Conservation (phyloP, 2,797 vertebrate genomes). For the Florisuga fusca region DNA sequence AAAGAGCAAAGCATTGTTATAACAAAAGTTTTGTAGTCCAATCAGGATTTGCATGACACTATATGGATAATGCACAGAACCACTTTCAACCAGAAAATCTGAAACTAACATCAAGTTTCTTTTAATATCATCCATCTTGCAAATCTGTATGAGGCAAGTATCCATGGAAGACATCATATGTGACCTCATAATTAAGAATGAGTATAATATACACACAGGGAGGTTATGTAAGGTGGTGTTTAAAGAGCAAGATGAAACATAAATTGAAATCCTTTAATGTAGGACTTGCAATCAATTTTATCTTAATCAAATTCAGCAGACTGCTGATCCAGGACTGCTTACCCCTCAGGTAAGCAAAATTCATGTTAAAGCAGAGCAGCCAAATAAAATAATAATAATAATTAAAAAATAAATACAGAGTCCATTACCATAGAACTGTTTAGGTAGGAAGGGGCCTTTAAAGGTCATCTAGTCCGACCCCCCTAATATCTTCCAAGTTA, state of each 20-base stretch:
- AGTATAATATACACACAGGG: neutral
- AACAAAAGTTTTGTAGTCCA: neutral
- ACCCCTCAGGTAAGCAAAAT: neutral
- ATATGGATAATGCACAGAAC: neutral
- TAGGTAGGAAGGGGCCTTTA: too few species aligned
- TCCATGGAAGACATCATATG: neutral
- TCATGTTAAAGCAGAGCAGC: neutral
- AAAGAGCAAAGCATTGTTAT: neutral
- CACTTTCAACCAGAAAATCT: neutral
- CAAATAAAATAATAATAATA: neutral
- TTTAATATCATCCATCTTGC: neutral
- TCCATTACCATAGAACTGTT: too few species aligned
- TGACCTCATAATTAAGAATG: neutral
- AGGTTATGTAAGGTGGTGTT: neutral
- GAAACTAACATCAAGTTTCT: neutral
- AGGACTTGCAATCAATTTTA: neutral
- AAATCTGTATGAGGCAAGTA: neutral
- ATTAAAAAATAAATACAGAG: neutral
- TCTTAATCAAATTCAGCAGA: neutral
- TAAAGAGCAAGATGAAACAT: neutral
- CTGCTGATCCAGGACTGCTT: neutral
- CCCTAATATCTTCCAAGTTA: neutral
- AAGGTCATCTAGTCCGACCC: too few species aligned
- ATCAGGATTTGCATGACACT: neutral
- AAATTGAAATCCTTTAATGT: neutral